A percentile compares a stretch with the other conserved stretches of the same genome.
phyloP scores from a whole-genome alignment of 2,888 invertebrate species.

The Trichopoda pennipes region DNA sequence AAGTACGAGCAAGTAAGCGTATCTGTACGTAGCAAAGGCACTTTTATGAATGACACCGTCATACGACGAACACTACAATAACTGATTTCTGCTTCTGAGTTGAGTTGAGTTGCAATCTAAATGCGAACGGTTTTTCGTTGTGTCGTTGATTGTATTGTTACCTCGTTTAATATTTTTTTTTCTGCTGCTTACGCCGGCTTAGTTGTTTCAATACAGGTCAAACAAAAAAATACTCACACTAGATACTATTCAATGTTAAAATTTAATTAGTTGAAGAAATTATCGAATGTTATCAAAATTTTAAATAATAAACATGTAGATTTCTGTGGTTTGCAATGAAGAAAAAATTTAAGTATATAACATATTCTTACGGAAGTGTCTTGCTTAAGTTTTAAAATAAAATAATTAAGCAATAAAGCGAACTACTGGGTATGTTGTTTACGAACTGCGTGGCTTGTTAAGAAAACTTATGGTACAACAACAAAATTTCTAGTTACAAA shows the following conservation, averaged over 20 bases:
- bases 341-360: too few relatives aligned
- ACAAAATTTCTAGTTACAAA: too few relatives aligned
- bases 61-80: constrained; percentile 65
- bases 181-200: constrained; percentile 28
- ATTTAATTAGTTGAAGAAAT: not conserved
- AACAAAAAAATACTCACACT: not conserved
- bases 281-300: too few relatives aligned
- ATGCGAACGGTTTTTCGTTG: constrained; percentile 66
- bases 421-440: too few relatives aligned
- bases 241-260: not conserved
- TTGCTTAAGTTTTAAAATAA: too few relatives aligned
- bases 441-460: too few relatives aligned
- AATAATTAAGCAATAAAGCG: too few relatives aligned
- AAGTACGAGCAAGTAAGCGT: constrained; percentile 56
- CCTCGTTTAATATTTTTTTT: constrained; percentile 63
- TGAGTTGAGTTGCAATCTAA: constrained; percentile 68
- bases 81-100: constrained; percentile 65
- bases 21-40: constrained; percentile 67
- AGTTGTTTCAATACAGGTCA: constrained; percentile 26
- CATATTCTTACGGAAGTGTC: too few relatives aligned
- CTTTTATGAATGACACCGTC: constrained; percentile 69
- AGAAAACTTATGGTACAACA: too few relatives aligned
- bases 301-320: too few relatives aligned
- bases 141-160: constrained; percentile 63
- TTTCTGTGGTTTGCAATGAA: too few relatives aligned